phyloP scores from a whole-genome alignment of 2,113 vertebrate species.

The Leucopternis melanops region DNA sequence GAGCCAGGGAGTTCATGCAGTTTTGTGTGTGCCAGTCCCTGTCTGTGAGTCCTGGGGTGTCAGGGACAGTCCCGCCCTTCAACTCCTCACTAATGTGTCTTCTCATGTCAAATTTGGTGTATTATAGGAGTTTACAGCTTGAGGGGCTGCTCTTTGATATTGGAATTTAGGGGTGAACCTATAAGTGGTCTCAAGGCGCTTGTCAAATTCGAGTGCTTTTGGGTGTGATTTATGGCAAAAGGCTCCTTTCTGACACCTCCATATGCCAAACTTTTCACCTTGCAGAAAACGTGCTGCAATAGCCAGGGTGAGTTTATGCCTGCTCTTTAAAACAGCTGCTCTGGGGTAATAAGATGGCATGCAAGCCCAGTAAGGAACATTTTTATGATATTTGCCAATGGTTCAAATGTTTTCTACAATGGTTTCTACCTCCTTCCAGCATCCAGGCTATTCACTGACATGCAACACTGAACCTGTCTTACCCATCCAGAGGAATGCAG shows the following conservation, averaged over 20 bases:
- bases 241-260: slow-evolving; percentile 71
- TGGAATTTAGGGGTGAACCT: slow-evolving; percentile 59
- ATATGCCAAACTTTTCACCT: slow-evolving; percentile 71
- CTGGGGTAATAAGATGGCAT: background rate
- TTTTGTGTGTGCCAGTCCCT: background rate
- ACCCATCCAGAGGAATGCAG: background rate
- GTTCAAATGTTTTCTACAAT: background rate
- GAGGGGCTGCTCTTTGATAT: slow-evolving; percentile 65
- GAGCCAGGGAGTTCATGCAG: background rate
- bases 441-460: background rate
- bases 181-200: slow-evolving; percentile 61
- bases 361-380: background rate
- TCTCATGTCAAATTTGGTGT: slow-evolving; percentile 12
- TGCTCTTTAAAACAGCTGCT: background rate
- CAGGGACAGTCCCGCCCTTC: background rate
- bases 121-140: slow-evolving; percentile 55
- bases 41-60: background rate
- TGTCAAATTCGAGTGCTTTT: slow-evolving; percentile 68
- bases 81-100: background rate
- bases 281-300: slow-evolving; percentile 40
- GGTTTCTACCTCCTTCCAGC: background rate
- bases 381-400: background rate
- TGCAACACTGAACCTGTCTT: background rate
- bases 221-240: slow-evolving; percentile 74
- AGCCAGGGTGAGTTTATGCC: background rate